phyloP scores from a whole-genome alignment of 2,888 invertebrate genomes.

The Agrilus mali region DNA sequence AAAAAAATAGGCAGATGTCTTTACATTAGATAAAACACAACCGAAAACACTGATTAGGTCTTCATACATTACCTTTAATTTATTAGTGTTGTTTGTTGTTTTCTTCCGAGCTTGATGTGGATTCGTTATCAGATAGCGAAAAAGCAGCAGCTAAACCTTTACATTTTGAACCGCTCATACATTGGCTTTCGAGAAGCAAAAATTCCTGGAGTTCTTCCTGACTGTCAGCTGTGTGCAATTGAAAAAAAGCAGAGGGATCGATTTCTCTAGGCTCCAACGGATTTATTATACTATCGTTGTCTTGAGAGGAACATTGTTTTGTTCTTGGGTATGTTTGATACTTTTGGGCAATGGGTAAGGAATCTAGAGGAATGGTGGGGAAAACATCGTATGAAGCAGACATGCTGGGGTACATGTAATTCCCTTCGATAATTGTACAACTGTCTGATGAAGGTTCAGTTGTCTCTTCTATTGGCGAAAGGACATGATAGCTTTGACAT shows the following conservation, averaged over 20 bases:
- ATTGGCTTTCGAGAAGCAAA: conserved; percentile 45
- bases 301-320: conserved; percentile 25
- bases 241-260: conserved; percentile 42
- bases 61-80: conserved; percentile 13
- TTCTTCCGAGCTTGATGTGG: conserved; percentile 1
- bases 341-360: conserved; percentile 26
- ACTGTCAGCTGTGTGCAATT: conserved; percentile 46
- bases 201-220: conserved; percentile 50
- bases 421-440: conserved; percentile 27
- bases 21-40: conserved; percentile 5
- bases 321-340: conserved; percentile 43
- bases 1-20: conserved; percentile 12
- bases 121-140: conserved; percentile 23
- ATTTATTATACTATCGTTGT: conserved; percentile 31
- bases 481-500: conserved; percentile 20
- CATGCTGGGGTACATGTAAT: conserved; percentile 11
- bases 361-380: conserved; percentile 20
- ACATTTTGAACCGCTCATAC: conserved; percentile 34
- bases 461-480: conserved; percentile 46
- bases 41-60: background rate
- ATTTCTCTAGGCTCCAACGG: conserved; percentile 46
- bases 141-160: conserved; percentile 39
- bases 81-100: background rate
- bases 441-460: conserved; percentile 41
- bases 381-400: conserved; percentile 30